A percentile compares a stretch with the other conserved stretches of the same genome.
Evolutionary conservation across 2,797 vertebrate species (phyloP).

Genomic region (Mustela erminea): DNA sequence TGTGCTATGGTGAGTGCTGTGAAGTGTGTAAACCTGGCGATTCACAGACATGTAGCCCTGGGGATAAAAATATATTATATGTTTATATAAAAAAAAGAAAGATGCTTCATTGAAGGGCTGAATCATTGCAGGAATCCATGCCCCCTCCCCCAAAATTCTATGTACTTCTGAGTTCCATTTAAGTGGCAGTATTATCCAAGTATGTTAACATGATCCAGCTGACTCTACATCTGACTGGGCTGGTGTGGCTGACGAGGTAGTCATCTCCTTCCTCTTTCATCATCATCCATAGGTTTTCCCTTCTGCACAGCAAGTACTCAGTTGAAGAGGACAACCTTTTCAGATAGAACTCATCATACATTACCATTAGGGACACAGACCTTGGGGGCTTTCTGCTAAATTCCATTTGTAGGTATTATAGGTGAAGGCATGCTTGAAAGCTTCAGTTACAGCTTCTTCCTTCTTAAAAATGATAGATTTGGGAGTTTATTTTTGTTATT

Average conservation of each 20-base stretch:
- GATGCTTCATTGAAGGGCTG: not conserved
- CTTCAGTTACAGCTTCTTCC: not conserved
- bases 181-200: not conserved
- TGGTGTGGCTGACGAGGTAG: not conserved
- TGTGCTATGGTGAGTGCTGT: too few species aligned
- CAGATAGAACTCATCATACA: not conserved
- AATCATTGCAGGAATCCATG: not conserved
- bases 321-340: not conserved
- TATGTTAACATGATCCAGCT: not conserved
- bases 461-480: conserved; percentile 3
- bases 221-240: not conserved
- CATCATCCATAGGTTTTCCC: not conserved
- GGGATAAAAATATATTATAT: too few species aligned
- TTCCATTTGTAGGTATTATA: not conserved
- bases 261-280: not conserved
- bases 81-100: not conserved
- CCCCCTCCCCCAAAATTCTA: not conserved
- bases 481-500: not conserved
- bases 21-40: too few species aligned
- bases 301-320: rapidly evolving
- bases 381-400: not conserved
- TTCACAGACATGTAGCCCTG: too few species aligned
- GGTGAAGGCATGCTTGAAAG: not conserved
- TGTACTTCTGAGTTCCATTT: not conserved
- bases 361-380: not conserved